Evolutionary conservation across 2,888 invertebrate genomes (phyloP), one percentile per base, ranked within the genome.

Genomic region (Plemyria rubiginata): DNA sequence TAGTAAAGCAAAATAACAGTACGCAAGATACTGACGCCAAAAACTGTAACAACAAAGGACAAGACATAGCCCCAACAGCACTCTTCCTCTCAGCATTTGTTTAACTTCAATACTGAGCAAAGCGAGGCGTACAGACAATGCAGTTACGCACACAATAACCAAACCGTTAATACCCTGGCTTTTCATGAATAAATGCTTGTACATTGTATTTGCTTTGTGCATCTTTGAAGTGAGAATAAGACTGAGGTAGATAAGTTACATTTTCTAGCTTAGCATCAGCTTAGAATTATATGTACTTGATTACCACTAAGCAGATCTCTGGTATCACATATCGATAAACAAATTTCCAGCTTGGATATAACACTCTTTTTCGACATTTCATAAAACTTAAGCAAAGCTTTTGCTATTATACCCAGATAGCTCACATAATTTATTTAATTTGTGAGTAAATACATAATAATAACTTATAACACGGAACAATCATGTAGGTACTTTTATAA

Each of bases 121-220:
- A 90, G 91, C 90, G 79, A 86, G 59, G 85, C 11, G 36, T 38
- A 84, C 85, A 79, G 78, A 88, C 84, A 84, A 77, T 77, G 75
- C 77, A 78, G 69, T 70, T 77, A 82, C 81, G 81, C 76, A 84
- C 83, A 89, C 85, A 86, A 80, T 78, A 80, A 84, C 84, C 84
- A 87, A 83, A 86, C 85, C 85, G 74, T 78, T 77, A 72, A 73
- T 78, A 72, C 71, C 77, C 80, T 76, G 71, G 71, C 74, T 70
- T 80, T 76, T 80, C 9, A 76, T 53, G 77, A 82, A 84, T 83
- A 78, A 79, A 82, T 73, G 73, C 75, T 76, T 77, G 74, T 77
- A 76, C 70, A 74, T 62, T 76, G 63, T 57, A 65, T 54, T 41
- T 53, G 15, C 3, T 22, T 12, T n/a, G n/a, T 16, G 6, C 7